Evolutionary conservation across 1,140 invertebrate genomes (phyloP).

Genomic region (Pemphigus obesinymphae): DNA sequence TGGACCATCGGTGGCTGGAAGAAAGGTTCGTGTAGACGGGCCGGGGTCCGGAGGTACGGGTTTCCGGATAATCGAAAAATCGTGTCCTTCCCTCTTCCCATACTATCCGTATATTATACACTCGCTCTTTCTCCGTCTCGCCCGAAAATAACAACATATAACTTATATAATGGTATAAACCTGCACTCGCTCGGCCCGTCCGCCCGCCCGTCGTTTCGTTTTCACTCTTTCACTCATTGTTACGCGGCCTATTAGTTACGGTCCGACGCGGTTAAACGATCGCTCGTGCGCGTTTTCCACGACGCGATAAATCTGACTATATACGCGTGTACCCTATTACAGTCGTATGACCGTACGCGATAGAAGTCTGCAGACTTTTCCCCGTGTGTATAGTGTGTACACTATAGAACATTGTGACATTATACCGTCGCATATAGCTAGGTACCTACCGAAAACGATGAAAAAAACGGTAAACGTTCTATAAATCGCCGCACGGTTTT

Average conservation of each 20-base stretch:
- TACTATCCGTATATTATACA: not conserved
- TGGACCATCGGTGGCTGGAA: not conserved
- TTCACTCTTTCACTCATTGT: not conserved
- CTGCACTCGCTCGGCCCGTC: too few species aligned
- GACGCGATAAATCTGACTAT: not conserved
- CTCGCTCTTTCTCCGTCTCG: not conserved
- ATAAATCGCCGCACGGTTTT: too few species aligned
- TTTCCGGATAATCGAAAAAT: constrained; percentile 35
- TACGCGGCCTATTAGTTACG: not conserved
- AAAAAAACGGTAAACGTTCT: too few species aligned
- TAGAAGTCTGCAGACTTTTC: too few species aligned
- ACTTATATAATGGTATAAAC: not conserved
- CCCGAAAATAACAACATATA: not conserved
- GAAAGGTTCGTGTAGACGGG: too few species aligned
- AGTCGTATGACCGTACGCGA: too few species aligned
- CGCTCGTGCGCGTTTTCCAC: not conserved
- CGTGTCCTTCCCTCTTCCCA: not conserved
- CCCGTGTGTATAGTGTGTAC: too few species aligned
- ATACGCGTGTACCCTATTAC: too few species aligned
- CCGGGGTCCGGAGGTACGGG: not conserved
- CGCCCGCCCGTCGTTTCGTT: not conserved
- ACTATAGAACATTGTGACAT: too few species aligned
- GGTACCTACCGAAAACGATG: too few species aligned
- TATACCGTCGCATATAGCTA: too few species aligned
- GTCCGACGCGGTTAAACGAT: not conserved